Conservation (phyloP, 2,113 vertebrate genomes). For the Sus scrofa region T2T-Sscrofa CM000818.6:83610001-83610500, state of each 20-base stretch:
- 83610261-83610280: neutral
- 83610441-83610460: neutral
- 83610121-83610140: neutral
- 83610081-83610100: no score
- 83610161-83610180: neutral
- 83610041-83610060: no score
- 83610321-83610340: neutral
- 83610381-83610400: neutral
- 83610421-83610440: neutral
- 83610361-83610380: neutral
- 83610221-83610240: neutral
- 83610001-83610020: no score
- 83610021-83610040: no score
- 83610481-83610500: neutral
- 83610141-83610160: neutral
- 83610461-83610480: neutral
- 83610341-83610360: neutral
- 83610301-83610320: neutral
- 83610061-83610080: no score
- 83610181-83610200: neutral
- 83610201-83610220: neutral
- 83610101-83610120: no score
- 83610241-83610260: neutral
- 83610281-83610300: neutral
- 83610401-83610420: neutral